A percentile compares a stretch with the other conserved stretches of the same genome.
phyloP scores from a whole-genome alignment of 1,140 invertebrate genomes.

The Phymorhynchus buccinoides region DNA sequence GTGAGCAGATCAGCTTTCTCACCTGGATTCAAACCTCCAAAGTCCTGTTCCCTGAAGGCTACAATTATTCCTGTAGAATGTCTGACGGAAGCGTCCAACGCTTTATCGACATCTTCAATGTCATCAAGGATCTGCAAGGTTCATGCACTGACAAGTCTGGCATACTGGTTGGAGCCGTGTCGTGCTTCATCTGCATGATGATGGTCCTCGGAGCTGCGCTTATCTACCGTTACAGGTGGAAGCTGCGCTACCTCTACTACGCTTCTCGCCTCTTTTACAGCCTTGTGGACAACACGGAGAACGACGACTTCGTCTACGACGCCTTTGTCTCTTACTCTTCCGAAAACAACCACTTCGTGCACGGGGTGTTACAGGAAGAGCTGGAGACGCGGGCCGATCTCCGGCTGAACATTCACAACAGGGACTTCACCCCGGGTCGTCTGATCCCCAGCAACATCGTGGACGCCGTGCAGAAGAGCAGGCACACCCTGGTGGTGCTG shows the following conservation, averaged over 20 bases:
- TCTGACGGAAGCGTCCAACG: constrained; percentile 20
- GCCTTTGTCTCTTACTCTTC: constrained; percentile 55
- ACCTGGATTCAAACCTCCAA: constrained; percentile 44
- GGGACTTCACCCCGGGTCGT: constrained; percentile 60
- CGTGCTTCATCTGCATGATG: constrained; percentile 29
- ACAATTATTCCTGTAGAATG: constrained; percentile 38
- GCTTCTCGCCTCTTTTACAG: constrained; percentile 34
- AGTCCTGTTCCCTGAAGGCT: not conserved
- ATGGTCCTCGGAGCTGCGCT: constrained; percentile 22
- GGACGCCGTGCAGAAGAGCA: constrained; percentile 78
- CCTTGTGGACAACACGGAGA: not conserved
- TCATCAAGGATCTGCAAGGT: constrained; percentile 33
- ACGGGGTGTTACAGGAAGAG: constrained; percentile 32
- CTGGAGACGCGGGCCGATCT: constrained; percentile 44
- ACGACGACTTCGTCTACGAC: constrained; percentile 47
- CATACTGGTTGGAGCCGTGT: constrained; percentile 37
- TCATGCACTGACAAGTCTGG: constrained; percentile 38
- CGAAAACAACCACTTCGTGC: constrained; percentile 48
- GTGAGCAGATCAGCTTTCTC: constrained; percentile 47
- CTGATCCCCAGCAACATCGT: constrained; percentile 78
- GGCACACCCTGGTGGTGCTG: constrained; percentile 79
- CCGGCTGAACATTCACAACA: constrained; percentile 56
- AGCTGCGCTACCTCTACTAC: constrained; percentile 46
- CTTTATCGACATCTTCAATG: constrained; percentile 29
- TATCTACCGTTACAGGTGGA: constrained; percentile 46